phyloP scores from a whole-genome alignment of 2,113 vertebrate genomes.

The Columba livia region DNA sequence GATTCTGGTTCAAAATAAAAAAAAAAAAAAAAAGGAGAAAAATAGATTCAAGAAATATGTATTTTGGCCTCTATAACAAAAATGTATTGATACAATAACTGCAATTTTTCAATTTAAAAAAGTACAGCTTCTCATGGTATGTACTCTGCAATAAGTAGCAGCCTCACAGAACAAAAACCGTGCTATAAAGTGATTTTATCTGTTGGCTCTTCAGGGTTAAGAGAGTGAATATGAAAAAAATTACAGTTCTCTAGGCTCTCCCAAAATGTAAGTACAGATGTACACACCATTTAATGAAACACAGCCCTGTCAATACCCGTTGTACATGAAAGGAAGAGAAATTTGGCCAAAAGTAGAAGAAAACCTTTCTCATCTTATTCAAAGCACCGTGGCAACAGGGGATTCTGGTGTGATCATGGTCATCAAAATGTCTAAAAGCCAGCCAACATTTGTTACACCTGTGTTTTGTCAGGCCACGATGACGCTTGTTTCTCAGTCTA shows the following conservation, averaged over 20 bases:
- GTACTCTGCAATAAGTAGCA: neutral
- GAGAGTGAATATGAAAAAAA: neutral
- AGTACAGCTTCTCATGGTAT: neutral
- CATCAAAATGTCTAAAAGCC: neutral
- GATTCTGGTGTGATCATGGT: neutral
- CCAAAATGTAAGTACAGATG: neutral
- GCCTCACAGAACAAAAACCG: neutral
- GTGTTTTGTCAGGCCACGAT: neutral
- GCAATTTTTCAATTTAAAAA: neutral
- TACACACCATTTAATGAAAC: neutral
- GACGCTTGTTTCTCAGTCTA: neutral
- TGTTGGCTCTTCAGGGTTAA: neutral
- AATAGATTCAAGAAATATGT: rapidly evolving
- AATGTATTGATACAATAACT: neutral
- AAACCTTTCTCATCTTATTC: neutral
- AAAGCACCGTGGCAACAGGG: neutral
- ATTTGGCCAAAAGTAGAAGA: neutral
- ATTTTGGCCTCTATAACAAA: neutral
- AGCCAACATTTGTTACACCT: neutral
- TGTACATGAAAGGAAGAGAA: neutral
- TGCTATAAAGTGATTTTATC: neutral
- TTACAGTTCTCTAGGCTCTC: neutral
- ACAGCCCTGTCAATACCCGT: neutral
- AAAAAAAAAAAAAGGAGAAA: neutral
- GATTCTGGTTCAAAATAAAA: neutral